Evolutionary conservation across 2,888 invertebrate species (phyloP), one percentile per base, ranked within the genome.

Genomic region (Notodonta ziczac): DNA sequence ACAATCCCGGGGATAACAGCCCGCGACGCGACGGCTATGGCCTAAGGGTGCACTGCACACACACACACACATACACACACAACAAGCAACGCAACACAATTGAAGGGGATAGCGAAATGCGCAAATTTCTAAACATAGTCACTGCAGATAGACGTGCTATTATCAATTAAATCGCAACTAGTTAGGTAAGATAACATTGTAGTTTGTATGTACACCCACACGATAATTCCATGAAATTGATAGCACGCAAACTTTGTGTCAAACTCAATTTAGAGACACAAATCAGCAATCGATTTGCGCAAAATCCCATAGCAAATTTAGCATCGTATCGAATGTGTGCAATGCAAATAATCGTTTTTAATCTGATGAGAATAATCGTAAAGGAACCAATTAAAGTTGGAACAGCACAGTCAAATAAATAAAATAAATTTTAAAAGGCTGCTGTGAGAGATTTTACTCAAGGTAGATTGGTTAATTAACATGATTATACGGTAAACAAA

Each of bases 1-100:
- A 80, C 85, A 84, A 80, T 82, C 84, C 84, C 80, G 81, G 88
- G 88, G 87, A 86, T 70, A 72, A 74, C 53, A 61, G 79, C 84
- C 77, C 78, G 76, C 78, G 81, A 79, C 78, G 79, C 74, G 71
- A 70, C 66, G 75, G 74, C 80, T 72, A 69, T 74, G 76, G 66
- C 65, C 70, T 65, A 69, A 76, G 80, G 79, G 79, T 74, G 72
- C 70, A 82, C 57, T 71, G 75, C 71, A 73, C 75, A 81, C 82
- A 81, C 74, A 78, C 73, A 78, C 72, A 80, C 82, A 81, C 74
- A 78, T 73, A 78, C 72, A 80, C 24, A 24, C 24, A 24, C 24
- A 24, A 24, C 24, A 24, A 24, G 24, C 24, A 69, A 74, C 66
- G 69, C 70, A 69, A 76, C 70, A 76, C 71, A 75, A 74, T 70